Evolutionary conservation across 2,113 vertebrate genomes (phyloP).

Genomic region (Protobothrops flavoviridis): DNA sequence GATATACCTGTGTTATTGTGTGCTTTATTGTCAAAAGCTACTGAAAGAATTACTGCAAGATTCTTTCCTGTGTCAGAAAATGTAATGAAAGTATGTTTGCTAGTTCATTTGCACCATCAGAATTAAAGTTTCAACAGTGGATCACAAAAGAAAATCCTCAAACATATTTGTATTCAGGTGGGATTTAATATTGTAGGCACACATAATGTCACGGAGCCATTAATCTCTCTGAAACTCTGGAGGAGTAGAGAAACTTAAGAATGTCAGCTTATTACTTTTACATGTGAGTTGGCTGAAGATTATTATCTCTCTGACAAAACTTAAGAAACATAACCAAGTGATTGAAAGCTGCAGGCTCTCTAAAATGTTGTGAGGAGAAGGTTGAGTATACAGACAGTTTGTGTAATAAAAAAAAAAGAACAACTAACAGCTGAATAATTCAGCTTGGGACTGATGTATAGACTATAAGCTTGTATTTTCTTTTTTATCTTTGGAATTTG

Average conservation of each 20-base stretch:
- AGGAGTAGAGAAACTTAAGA: neutral
- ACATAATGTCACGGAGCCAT: neutral
- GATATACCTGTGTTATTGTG: neutral
- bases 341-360: neutral
- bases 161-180: neutral
- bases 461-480: neutral
- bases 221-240: neutral
- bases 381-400: neutral
- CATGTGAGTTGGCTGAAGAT: neutral
- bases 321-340: neutral
- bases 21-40: fast-evolving
- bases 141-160: neutral
- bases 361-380: neutral
- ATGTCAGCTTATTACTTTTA: neutral
- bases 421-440: neutral
- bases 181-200: neutral
- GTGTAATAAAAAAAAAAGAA: neutral
- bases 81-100: constrained; percentile 3
- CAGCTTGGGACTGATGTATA: neutral
- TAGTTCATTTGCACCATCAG: neutral
- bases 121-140: neutral
- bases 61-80: neutral
- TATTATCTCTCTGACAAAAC: neutral
- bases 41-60: neutral
- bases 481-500: constrained; percentile 4